A percentile compares a stretch with the other conserved stretches of the same genome.
These are phyloP conservation scores for Phania funesta DNA, from an alignment of 2,888 invertebrate species.

Conservation along the genomic window DNA sequence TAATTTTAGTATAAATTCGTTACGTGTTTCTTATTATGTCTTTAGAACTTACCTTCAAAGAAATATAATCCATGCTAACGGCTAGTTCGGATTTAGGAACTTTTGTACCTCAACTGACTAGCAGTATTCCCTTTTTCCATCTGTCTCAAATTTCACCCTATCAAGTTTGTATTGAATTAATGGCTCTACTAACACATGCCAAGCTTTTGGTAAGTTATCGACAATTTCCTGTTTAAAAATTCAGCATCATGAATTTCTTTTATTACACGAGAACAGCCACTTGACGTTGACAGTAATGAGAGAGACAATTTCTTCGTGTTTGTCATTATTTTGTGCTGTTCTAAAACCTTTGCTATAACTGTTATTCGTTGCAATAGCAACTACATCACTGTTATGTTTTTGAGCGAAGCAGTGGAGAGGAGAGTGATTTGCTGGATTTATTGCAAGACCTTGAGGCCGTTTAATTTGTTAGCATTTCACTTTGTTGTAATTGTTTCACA, in stretches of 20 bases:
- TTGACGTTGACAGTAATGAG: conserved; percentile 12
- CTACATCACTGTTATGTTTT: conserved; percentile 33
- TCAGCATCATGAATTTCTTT: conserved; percentile 75
- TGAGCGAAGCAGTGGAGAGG: conserved; percentile 19
- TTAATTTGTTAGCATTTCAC: conserved; percentile 13
- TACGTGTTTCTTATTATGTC: not conserved
- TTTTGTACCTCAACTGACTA: conserved; percentile 89
- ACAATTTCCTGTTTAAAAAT: conserved; percentile 84
- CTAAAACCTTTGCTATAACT: conserved; percentile 55
- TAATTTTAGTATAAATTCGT: not conserved
- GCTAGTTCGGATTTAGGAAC: conserved; percentile 90
- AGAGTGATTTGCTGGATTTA: conserved; percentile 16
- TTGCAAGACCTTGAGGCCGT: conserved; percentile 5
- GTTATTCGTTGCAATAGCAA: no score
- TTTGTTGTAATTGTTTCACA: conserved; percentile 49
- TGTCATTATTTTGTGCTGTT: conserved; percentile 49
- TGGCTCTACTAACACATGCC: conserved; percentile 90
- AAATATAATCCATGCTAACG: conserved; percentile 93
- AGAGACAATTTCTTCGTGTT: conserved; percentile 53
- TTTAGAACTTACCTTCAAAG: conserved; percentile 84
- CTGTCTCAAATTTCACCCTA: conserved; percentile 80
- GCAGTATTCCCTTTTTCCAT: conserved; percentile 82
- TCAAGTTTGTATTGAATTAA: conserved; percentile 86
- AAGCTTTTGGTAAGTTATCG: conserved; percentile 89
- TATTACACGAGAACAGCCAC: conserved; percentile 60